Conservation (phyloP, 2,113 vertebrate genomes). For the Anhinga rufa region DNA sequence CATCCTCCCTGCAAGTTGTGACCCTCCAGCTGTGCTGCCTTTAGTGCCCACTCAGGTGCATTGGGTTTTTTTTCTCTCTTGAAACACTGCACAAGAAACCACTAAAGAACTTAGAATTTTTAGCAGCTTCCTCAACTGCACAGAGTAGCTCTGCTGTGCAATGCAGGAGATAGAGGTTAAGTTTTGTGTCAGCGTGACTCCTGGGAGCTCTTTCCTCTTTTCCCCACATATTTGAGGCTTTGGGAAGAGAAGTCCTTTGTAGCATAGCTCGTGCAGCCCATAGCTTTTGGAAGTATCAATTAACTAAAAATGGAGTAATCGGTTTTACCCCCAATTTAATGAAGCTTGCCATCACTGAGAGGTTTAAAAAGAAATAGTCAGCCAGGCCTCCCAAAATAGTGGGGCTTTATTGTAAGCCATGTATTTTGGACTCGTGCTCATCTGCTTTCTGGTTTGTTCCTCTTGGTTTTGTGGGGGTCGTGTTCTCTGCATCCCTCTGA, state of each 20-base stretch:
- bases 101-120: neutral
- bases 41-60: neutral
- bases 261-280: neutral
- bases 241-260: neutral
- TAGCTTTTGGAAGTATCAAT: neutral
- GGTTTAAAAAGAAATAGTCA: neutral
- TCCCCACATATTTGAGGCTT: fast-evolving
- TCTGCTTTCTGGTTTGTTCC: neutral
- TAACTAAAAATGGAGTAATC: neutral
- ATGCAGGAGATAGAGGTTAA: neutral
- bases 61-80: neutral
- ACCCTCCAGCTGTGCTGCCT: neutral
- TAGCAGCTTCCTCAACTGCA: neutral
- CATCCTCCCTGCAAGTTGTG: neutral
- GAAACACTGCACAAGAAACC: neutral
- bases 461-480: neutral
- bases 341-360: neutral
- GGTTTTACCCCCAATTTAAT: neutral
- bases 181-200: neutral
- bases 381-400: neutral
- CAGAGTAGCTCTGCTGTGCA: neutral
- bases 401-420: neutral
- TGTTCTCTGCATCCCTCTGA: neutral
- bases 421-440: neutral
- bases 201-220: neutral